Percentiles rank a stretch among this genome's conserved stretches.
These are phyloP conservation scores for Acromyrmex heyeri DNA, from an alignment of 1,140 invertebrate genomes.

Conservation along the genomic window DNA sequence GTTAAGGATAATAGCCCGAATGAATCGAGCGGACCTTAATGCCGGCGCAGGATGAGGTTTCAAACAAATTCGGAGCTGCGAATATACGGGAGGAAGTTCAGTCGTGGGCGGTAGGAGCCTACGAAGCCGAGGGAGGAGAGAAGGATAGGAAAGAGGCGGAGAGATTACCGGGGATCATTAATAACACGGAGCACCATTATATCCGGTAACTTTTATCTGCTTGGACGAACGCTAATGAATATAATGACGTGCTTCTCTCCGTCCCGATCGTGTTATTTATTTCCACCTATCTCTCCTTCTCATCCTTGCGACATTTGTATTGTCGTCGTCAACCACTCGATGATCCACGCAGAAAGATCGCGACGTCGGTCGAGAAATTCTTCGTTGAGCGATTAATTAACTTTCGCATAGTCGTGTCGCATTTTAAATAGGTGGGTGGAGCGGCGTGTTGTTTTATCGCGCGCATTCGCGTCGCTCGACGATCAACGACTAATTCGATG, in stretches of 20 bases:
- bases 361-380: neutral
- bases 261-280: conserved; percentile 71
- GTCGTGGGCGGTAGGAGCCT: conserved; percentile 53
- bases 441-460: conserved; percentile 7
- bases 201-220: conserved; percentile 79
- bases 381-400: conserved; percentile 48
- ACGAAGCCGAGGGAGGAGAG: neutral
- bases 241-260: conserved; percentile 73
- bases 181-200: conserved; percentile 77
- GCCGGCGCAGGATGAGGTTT: conserved; percentile 59
- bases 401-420: conserved; percentile 11
- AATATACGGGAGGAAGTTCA: conserved; percentile 73
- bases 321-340: neutral
- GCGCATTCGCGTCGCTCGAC: neutral
- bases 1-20: conserved; percentile 76
- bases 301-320: neutral
- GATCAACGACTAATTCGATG: conserved; percentile 28
- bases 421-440: neutral
- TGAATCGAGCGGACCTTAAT: conserved; percentile 73
- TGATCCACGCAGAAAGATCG: conserved; percentile 5
- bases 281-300: conserved; percentile 31
- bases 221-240: conserved; percentile 78
- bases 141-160: conserved; percentile 64
- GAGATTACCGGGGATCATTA: conserved; percentile 80
- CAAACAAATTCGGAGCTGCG: conserved; percentile 75